Conservation (phyloP, 2,888 invertebrate species). For the Drosophila lacicola region DNA sequence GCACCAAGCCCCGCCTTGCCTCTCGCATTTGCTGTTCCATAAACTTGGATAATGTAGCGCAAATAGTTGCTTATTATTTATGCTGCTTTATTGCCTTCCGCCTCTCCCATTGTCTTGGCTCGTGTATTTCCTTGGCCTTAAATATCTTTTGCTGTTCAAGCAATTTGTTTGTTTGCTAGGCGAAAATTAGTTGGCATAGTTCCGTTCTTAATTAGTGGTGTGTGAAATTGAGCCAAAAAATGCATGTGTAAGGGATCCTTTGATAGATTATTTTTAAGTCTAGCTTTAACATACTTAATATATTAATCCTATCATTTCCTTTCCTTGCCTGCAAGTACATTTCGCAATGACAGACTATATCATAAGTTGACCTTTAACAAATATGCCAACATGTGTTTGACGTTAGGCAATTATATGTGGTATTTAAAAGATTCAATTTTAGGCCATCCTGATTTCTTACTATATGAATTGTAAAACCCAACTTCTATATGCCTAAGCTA, state of each 20-base stretch:
- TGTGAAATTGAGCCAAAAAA: constrained; percentile 69
- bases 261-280: constrained; percentile 38
- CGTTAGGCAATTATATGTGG: too few species aligned
- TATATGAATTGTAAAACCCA: too few species aligned
- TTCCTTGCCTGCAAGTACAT: too few species aligned
- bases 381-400: too few species aligned
- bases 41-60: constrained; percentile 81
- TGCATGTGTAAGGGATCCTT: constrained; percentile 13
- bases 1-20: not conserved
- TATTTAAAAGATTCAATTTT: too few species aligned
- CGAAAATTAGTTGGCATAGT: constrained; percentile 77
- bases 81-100: constrained; percentile 66
- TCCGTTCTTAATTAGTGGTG: constrained; percentile 76
- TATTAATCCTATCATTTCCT: too few species aligned
- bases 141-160: constrained; percentile 60
- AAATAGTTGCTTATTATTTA: constrained; percentile 80
- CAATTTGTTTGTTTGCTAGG: constrained; percentile 63
- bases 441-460: too few species aligned
- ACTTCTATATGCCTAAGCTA: too few species aligned
- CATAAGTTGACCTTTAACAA: too few species aligned
- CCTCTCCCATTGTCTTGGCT: not conserved
- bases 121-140: constrained; percentile 26
- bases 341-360: too few species aligned
- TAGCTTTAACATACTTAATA: too few species aligned
- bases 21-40: constrained; percentile 56